Evolutionary conservation across 2,113 vertebrate genomes (phyloP).

Genomic region (Formicarius rufipectus): DNA sequence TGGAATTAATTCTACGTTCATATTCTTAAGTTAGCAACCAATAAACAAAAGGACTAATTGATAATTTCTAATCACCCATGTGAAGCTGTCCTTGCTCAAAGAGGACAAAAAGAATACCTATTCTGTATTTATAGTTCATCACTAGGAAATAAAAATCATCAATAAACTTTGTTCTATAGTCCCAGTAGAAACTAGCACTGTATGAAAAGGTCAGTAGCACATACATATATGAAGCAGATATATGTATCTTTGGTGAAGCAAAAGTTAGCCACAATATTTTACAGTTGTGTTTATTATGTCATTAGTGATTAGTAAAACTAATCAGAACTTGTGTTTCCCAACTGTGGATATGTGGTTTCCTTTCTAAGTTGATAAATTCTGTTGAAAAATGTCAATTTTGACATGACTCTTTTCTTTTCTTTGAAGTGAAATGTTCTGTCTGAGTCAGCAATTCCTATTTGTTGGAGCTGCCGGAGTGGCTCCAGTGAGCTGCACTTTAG

Average conservation of each 20-base stretch:
- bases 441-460: background rate
- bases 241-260: background rate
- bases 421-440: background rate
- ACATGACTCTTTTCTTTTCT: background rate
- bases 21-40: background rate
- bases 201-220: background rate
- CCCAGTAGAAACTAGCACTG: background rate
- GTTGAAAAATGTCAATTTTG: background rate
- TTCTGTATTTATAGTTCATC: background rate
- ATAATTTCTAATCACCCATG: background rate
- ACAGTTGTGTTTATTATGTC: background rate
- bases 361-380: background rate
- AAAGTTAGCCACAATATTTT: background rate
- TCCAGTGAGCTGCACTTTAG: background rate
- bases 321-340: background rate
- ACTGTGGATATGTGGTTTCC: background rate
- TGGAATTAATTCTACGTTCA: background rate
- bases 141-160: background rate
- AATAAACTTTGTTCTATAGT: background rate
- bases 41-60: background rate
- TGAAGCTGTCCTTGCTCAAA: background rate
- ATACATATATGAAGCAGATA: rapidly evolving
- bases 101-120: background rate
- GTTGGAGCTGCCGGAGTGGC: background rate
- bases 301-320: background rate